A percentile compares a stretch with the other conserved stretches of the same genome.
Conservation (phyloP, 2,888 invertebrate species). For the Ditula angustiorana region DNA sequence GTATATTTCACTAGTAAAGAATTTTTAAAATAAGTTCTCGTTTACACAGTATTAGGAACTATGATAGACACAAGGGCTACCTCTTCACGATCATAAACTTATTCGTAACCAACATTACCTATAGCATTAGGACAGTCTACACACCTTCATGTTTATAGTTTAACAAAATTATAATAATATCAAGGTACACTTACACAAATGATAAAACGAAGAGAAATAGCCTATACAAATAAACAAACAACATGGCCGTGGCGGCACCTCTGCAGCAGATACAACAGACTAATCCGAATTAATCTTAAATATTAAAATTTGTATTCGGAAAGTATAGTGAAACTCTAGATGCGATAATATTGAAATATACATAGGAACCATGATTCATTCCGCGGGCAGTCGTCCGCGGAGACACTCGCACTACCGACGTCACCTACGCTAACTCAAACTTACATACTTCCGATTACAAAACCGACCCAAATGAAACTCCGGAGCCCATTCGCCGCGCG, state of each 20-base stretch:
- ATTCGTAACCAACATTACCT: slow-evolving; percentile 75
- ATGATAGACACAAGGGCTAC: slow-evolving; percentile 83
- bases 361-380: slow-evolving; percentile 86
- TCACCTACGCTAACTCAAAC: slow-evolving; percentile 76
- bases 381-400: slow-evolving; percentile 80
- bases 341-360: slow-evolving; percentile 86
- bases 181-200: slow-evolving; percentile 58
- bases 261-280: slow-evolving; percentile 82
- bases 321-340: slow-evolving; percentile 86
- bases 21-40: slow-evolving; percentile 82
- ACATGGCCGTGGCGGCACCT: slow-evolving; percentile 81
- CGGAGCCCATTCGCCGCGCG: slow-evolving; percentile 67
- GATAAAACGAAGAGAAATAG: slow-evolving; percentile 54
- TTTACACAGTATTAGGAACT: slow-evolving; percentile 85
- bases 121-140: slow-evolving; percentile 53
- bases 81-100: slow-evolving; percentile 78
- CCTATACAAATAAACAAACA: slow-evolving; percentile 75
- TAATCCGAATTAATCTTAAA: slow-evolving; percentile 85
- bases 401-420: slow-evolving; percentile 82
- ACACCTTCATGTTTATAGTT: slow-evolving; percentile 59
- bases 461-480: slow-evolving; percentile 43
- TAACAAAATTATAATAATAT: slow-evolving; percentile 66
- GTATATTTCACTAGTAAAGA: slow-evolving; percentile 84
- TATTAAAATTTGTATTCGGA: slow-evolving; percentile 86
- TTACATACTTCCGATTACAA: slow-evolving; percentile 54